These are phyloP conservation scores for Drosophila prosaltans DNA, from an alignment of 1,140 invertebrate species.

Conservation along the genomic window DNA sequence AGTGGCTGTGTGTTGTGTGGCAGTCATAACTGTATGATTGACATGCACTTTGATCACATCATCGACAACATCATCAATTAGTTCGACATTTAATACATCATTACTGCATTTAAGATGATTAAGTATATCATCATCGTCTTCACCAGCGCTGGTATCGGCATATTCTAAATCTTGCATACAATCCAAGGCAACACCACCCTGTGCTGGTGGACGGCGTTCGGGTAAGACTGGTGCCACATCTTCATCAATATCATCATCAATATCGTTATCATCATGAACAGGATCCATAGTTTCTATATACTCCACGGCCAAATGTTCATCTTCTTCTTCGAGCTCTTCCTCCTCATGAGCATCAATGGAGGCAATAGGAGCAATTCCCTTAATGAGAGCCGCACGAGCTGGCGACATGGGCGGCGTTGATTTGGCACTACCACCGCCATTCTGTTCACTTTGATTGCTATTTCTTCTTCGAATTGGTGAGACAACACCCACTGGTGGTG, in stretches of 20 bases:
- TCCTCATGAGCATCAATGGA: constrained; percentile 70
- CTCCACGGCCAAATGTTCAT: constrained; percentile 61
- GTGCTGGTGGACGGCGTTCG: constrained; percentile 51
- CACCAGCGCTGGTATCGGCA: constrained; percentile 84
- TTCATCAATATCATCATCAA: constrained; percentile 28
- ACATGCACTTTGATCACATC: constrained; percentile 74
- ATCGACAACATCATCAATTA: constrained; percentile 59
- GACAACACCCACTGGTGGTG: constrained; percentile 76
- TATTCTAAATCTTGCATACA: constrained; percentile 84
- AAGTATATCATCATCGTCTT: constrained; percentile 83
- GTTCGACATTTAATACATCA: constrained; percentile 52
- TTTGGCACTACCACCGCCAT: constrained; percentile 56
- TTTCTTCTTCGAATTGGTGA: constrained; percentile 72
- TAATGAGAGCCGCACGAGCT: constrained; percentile 46
- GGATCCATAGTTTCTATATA: constrained; percentile 44
- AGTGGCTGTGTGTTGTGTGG: constrained; percentile 12
- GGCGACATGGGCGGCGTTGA: constrained; percentile 74
- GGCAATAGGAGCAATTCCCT: constrained; percentile 75
- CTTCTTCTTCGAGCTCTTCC: constrained; percentile 44
- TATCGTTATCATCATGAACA: constrained; percentile 36
- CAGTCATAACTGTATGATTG: constrained; percentile 37
- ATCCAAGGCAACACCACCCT: constrained; percentile 53
- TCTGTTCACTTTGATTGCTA: constrained; percentile 49
- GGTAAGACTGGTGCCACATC: constrained; percentile 64
- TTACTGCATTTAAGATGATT: constrained; percentile 81